Evolutionary conservation across 2,888 invertebrate genomes (phyloP), one percentile per base, ranked within the genome.

Genomic region (Leptinotarsa tumamoca): DNA sequence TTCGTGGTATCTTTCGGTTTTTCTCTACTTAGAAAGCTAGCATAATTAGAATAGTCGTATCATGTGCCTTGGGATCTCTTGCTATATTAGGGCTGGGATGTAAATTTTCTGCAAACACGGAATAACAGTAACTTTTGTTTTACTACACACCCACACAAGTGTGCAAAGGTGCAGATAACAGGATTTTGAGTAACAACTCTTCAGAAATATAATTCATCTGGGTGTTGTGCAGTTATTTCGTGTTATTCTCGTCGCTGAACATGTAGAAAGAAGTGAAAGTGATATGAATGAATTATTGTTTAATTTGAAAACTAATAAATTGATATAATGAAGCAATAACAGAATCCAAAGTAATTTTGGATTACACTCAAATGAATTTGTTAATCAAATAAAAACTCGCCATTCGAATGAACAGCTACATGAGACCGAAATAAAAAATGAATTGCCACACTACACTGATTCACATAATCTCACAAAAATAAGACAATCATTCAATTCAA

Each of bases 31-130:
- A 84, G 85, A 85, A 85, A 85, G 85, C 81, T 83, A 76, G 80
- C 81, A 82, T 84, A 85, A 85, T 85, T 85, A 85, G 84, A 84
- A 79, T 83, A 84, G 83, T 33, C 63, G 63, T 82, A 82, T 80
- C 77, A 78, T 78, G 81, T 79, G 50, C 69, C 71, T 76, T 82
- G 81, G 79, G 80, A 17, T 78, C 67, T 77, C 75, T 81, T 76
- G 75, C 85, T 83, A 82, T 85, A 85, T 84, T 83, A 84, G 84
- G 84, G 68, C 67, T 78, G 81, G 76, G 79, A 74, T 78, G 80
- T 81, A 81, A 82, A 81, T 82, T 81, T 80, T 68, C 51, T 77
- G 79, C 77, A 78, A 74, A 79, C 80, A 80, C 80, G 79, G 79
- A 80, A 81, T 80, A 77, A 77, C 71, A 66, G 56, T 68, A 68